Conservation (phyloP, 2,797 vertebrate species). For the Diglossa cyanea region DNA sequence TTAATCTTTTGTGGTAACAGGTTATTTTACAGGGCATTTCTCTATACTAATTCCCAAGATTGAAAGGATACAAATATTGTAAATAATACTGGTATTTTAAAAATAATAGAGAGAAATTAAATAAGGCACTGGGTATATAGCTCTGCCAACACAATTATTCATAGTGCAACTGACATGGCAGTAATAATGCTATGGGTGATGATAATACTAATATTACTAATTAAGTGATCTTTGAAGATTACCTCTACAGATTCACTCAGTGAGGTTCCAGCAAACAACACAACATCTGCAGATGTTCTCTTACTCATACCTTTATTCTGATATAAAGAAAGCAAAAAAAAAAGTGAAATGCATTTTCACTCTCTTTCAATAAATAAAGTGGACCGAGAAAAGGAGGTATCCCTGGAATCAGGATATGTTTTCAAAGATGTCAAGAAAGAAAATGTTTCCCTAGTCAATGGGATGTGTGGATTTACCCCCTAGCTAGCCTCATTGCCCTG, state of each 20-base stretch:
- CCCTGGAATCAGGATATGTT: neutral
- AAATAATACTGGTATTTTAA: neutral
- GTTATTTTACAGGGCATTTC: neutral
- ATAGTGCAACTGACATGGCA: neutral
- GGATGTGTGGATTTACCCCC: neutral
- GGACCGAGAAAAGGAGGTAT: neutral
- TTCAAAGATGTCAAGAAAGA: neutral
- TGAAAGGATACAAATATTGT: neutral
- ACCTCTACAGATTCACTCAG: neutral
- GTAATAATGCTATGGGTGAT: neutral
- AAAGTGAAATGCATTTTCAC: neutral
- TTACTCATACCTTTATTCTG: neutral
- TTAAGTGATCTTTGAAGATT: neutral
- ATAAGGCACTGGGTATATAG: neutral
- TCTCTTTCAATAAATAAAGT: neutral
- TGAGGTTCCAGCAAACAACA: neutral
- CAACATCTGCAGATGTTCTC: neutral
- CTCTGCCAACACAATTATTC: neutral
- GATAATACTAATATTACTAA: neutral
- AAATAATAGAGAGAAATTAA: neutral
- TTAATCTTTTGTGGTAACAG: neutral
- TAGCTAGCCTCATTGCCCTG: neutral
- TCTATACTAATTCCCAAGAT: neutral
- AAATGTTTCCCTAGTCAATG: neutral
- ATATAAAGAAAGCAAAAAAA: neutral